These are phyloP conservation scores for Bubalus kerabau DNA, from an alignment of 2,113 vertebrate genomes.

Conservation along the genomic window DNA sequence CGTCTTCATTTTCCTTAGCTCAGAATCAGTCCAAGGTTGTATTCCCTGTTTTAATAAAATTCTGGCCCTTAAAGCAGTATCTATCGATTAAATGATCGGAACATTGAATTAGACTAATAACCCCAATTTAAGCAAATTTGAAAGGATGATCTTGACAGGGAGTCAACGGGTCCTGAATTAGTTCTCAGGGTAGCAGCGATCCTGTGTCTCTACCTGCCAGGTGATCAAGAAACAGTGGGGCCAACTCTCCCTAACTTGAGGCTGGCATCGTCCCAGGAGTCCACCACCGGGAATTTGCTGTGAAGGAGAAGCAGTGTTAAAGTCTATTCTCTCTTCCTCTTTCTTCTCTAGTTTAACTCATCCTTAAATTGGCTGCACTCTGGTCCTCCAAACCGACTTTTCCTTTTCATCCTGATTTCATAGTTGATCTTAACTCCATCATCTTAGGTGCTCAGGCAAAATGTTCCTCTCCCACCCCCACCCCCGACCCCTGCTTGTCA, in stretches of 20 bases:
- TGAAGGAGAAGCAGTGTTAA: not conserved
- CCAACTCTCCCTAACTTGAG: accelerated
- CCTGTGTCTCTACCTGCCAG: not conserved
- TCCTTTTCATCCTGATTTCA: not conserved
- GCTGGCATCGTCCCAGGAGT: not conserved
- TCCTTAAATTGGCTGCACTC: not conserved
- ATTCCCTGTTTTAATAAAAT: not conserved
- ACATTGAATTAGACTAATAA: not conserved
- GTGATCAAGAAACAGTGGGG: not conserved
- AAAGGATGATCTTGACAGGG: not conserved
- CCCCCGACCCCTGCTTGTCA: accelerated
- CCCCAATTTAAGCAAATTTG: constrained; percentile 29
- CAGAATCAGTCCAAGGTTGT: not conserved
- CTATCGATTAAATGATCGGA: not conserved
- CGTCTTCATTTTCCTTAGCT: not conserved
- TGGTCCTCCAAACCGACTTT: not conserved
- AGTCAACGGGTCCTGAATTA: not conserved
- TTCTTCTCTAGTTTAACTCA: not conserved
- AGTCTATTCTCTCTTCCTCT: not conserved
- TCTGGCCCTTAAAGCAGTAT: not conserved
- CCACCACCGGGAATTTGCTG: not conserved
- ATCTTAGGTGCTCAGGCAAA: accelerated
- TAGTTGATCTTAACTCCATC: not conserved
- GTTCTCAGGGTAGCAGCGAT: not conserved
- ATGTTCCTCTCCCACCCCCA: not conserved